Base-by-base conservation (phyloP, 2,113 vertebrate genomes). In the Oreotrochilus melanogaster region DNA sequence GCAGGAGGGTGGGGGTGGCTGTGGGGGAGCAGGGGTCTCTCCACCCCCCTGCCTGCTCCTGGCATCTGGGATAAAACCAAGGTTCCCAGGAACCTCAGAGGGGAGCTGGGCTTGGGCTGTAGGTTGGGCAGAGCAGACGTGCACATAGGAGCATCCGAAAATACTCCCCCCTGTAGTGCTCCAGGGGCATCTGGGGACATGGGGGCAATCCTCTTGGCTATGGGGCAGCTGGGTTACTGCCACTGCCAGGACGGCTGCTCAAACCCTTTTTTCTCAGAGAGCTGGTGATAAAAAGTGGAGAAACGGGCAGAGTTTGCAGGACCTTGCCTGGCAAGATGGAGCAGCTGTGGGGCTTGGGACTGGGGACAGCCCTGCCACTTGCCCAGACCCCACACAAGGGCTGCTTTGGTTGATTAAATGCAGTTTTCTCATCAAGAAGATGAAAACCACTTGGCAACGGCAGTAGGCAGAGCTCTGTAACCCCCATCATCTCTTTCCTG, bases 61-160 rank as follows among this genome's bases (percentile, higher is more conserved):
- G 94, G 88, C 73, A 57, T 84, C 85, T 91, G 65, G 85, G 92
- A 69, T 91, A 90, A 94, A 89, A 62, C 27, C 78, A 47, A 48
- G 62, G 60, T 73, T 91, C 66, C 47, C 45, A 3, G 0, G 67
- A 61, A 57, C 45, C 84, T 69, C 72, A 64, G 76, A 8, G 0
- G 1, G 2, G 71, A 75, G 67, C 69, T 39, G n/a, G 57, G 14
- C 27, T 17, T 2, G 66, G 79, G 42, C 64, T 47, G 71, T 6
- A 19, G 53, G 48, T 39, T 2, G 4, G 53, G 67, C 24, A 74
- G 67, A 69, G 69, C 1, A 6, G 90, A 87, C 19, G 54, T 76
- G 92, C 76, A 23, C 45, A 10, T 8, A 33, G 79, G 81, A 84
- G 45, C 21, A 50, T 57, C 64, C 72, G 2, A 33, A 58, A 48